A percentile compares a stretch with the other conserved stretches of the same genome.
Evolutionary conservation across 2,113 vertebrate genomes (phyloP).

Genomic region (Sisor rabdophorus): DNA sequence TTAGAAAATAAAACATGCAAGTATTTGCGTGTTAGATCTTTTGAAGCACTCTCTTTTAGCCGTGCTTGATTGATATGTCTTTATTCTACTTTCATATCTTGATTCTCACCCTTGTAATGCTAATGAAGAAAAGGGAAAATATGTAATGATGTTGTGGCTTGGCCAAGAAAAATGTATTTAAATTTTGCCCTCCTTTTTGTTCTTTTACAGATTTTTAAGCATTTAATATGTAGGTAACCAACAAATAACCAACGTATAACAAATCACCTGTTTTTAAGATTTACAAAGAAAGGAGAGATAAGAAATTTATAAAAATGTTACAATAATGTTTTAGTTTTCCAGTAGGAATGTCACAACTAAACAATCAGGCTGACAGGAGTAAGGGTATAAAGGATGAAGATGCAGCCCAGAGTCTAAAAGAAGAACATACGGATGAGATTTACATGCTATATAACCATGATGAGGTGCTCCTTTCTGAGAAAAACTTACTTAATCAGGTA

Average conservation of each 20-base stretch:
- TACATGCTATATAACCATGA: background rate
- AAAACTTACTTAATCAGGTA: conserved; percentile 8
- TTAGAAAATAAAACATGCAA: no score
- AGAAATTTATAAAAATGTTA: background rate
- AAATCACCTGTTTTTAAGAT: no score
- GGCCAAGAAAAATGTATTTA: conserved; percentile 22
- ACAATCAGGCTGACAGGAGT: conserved; percentile 13
- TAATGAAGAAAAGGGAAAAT: conserved; percentile 27
- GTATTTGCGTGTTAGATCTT: background rate
- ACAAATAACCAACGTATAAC: background rate
- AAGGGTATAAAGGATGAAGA: conserved; percentile 5
- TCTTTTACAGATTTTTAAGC: conserved; percentile 1
- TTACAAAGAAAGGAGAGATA: background rate
- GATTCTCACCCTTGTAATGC: conserved; percentile 15
- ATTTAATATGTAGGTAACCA: background rate
- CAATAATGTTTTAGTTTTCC: background rate
- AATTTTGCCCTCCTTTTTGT: conserved; percentile 19
- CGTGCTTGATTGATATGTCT: background rate
- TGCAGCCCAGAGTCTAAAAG: conserved; percentile 5
- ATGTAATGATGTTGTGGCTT: conserved; percentile 16
- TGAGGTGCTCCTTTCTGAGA: background rate
- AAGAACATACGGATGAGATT: conserved; percentile 26
- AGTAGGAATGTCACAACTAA: conserved; percentile 27
- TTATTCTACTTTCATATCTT: conserved; percentile 22
- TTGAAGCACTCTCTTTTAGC: background rate